Evolutionary conservation across 1,140 invertebrate species (phyloP).

Genomic region (Drosophila pruinosa): DNA sequence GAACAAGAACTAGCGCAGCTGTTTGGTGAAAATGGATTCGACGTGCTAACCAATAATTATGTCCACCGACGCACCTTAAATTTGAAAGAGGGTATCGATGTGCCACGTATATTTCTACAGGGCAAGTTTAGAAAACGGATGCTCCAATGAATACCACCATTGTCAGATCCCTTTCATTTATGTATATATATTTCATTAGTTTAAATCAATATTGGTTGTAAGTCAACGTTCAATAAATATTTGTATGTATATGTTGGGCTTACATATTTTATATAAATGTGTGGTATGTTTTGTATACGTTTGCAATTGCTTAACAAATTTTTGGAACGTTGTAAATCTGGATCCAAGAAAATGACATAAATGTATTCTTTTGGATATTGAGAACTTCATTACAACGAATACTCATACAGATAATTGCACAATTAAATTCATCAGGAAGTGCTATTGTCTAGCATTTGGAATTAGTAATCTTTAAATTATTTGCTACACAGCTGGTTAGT

Average conservation of each 20-base stretch:
- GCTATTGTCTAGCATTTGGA: constrained; percentile 13
- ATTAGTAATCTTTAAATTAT: constrained; percentile 6
- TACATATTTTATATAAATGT: constrained; percentile 51
- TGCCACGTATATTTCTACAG: constrained; percentile 95
- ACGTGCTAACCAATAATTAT: constrained; percentile 88
- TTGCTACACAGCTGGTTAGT: constrained; percentile 21
- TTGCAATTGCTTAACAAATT: not conserved
- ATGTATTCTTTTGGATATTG: no score
- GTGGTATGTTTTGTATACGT: constrained; percentile 18
- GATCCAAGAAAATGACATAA: not conserved
- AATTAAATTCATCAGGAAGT: constrained; percentile 30
- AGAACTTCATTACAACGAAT: not conserved
- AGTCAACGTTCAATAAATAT: constrained; percentile 81
- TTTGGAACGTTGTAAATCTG: not conserved
- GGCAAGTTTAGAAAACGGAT: constrained; percentile 89
- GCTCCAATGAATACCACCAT: not conserved
- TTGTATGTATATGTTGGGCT: constrained; percentile 59
- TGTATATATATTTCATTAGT: constrained; percentile 36
- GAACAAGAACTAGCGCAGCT: constrained; percentile 85
- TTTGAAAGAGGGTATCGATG: constrained; percentile 94
- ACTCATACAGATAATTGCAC: constrained; percentile 14
- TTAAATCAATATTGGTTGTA: constrained; percentile 68
- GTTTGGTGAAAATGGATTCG: constrained; percentile 88
- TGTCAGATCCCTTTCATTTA: constrained; percentile 12
- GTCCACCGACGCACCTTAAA: constrained; percentile 94